Conservation (phyloP, 2,797 vertebrate species). For the Crotalus adamanteus region DNA sequence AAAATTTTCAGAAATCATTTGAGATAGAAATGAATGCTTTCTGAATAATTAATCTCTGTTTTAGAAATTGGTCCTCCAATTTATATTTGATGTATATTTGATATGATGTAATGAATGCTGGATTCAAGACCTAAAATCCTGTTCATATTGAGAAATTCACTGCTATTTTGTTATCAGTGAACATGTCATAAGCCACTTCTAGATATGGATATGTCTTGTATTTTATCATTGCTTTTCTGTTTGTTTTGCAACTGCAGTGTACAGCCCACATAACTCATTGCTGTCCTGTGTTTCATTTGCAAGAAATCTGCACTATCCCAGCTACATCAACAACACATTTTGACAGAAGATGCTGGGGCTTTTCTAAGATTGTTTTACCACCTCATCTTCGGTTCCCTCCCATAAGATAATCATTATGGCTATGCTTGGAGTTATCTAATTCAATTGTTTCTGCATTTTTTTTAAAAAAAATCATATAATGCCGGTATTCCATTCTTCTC, state of each 20-base stretch:
- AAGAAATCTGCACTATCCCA: background rate
- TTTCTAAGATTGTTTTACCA: background rate
- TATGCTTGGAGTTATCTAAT: background rate
- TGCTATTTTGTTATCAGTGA: background rate
- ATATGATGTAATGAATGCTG: background rate
- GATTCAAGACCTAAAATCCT: background rate
- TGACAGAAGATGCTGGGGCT: background rate
- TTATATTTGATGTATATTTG: no score
- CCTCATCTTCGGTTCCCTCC: background rate
- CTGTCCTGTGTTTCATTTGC: background rate
- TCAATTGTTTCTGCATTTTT: background rate
- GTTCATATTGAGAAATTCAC: background rate
- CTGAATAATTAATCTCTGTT: background rate
- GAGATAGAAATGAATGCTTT: background rate
- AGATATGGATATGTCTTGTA: background rate
- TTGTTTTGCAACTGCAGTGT: background rate
- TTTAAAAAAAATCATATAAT: background rate
- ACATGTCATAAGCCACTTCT: background rate
- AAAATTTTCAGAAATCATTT: background rate
- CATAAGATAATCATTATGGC: background rate
- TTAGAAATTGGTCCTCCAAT: background rate
- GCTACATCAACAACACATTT: background rate
- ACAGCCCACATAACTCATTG: background rate
- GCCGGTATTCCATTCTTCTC: background rate
- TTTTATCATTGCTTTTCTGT: background rate